Base-by-base conservation (phyloP, 2,888 invertebrate species). In the Ectobius pallidus region DNA sequence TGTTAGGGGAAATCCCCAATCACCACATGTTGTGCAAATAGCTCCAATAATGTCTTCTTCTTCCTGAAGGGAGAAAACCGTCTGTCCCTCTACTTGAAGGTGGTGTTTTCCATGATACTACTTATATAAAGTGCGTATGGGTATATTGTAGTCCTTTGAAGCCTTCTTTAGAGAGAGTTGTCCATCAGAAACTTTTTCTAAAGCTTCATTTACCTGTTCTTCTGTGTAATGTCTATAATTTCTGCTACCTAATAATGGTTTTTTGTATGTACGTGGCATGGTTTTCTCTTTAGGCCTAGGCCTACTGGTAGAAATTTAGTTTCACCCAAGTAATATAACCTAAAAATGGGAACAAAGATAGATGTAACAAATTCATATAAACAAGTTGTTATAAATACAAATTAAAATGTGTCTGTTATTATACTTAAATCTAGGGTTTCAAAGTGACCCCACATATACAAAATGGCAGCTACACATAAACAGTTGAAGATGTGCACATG, bases 1-100 rank as follows among this genome's bases (percentile, higher is more conserved):
- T 20, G 58, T 25, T 58, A 58, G 27, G 3, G 58, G 58, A 58
- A 58, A 58, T 16, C 58, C 58, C 58, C 58, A 58, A 25, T 58
- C 58, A 22, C 20, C 58, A 58, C 25, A n/a, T n/a, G n/a, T 25
- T 58, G n/a, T 58, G 16, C 22, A 16, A 16, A 58, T 27, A 22
- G 22, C 58, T 27, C 25, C 20, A 16, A 58, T 25, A 18, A 58
- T 58, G 25, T 16, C 16, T 27, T 6, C 22, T 20, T 58, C 25
- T 20, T 22, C 25, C 58, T 20, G 16, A 25, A 16, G 16, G 3
- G 20, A 58, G 16, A 22, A 27, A 14, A 58, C 4, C 22, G 3
- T 3, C 27, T 58, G 58, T n/a, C n/a, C n/a, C n/a, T n/a, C n/a
- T n/a, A 25, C 58, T 27, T n/a, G 25, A 22, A 4, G 58, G 58